Base-by-base conservation (phyloP, 2,888 invertebrate genomes). In the Proisotoma minuta region DNA sequence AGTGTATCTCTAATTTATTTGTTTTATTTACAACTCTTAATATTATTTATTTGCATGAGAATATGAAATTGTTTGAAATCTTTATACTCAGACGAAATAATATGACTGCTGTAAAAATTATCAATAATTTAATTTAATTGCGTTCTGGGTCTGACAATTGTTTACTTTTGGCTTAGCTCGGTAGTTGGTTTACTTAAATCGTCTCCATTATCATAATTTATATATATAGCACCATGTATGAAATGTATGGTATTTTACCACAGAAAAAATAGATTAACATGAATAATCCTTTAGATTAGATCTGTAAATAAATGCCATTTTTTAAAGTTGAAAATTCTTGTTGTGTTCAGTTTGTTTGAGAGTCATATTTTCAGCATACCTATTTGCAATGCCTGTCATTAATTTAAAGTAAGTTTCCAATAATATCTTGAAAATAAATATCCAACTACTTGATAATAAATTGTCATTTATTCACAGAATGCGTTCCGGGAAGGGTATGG, bases 341-440 rank as follows among this genome's bases (percentile, higher is more conserved):
- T 34, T 10, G 8, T 10, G 15, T 34, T 15, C 8, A 34, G 15
- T 34, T 10, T 15, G 15, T 15, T 34, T 34, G 8, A 34, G 15
- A 34, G 8, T 34, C 8, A 34, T 34, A 34, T 10, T 34, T 34
- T 10, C 34, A 10, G 34, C 34, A 34, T 34, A 18, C 28, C 12
- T 18, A 34, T 29, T 5, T 20, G 39, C n/a, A 39, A 54, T 54
- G 53, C 53, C 53, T 4, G 29, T 54, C 34, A 34, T 54, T 22
- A 54, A 54, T 22, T 34, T 54, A 15, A 54, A 54, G 53, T 54
- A 54, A 54, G 53, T 54, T 26, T 24, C 5, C 18, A 43, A 18
- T 43, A n/a, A 43, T 43, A 15, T n/a, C 4, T 12, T 43, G n/a
- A n/a, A n/a, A n/a, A n/a, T n/a, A n/a, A n/a, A 43, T 43, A 34